Conservation (phyloP, 2,888 invertebrate species). For the Philereme vetulata region DNA sequence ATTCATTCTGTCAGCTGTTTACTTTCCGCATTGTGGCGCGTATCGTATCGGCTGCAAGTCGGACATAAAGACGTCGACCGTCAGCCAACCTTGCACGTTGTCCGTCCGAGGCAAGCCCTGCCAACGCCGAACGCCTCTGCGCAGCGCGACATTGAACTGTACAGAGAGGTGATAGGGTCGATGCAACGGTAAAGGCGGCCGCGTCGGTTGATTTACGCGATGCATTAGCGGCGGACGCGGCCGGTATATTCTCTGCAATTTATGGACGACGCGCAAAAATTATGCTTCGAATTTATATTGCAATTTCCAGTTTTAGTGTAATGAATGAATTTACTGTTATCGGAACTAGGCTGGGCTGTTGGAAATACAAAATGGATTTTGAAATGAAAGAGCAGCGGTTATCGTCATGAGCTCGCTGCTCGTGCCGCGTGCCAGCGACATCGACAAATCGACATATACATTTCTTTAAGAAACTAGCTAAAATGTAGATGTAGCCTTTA, state of each 20-base stretch:
- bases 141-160: conserved; percentile 5
- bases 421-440: no score
- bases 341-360: conserved; percentile 29
- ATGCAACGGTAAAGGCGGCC: conserved; percentile 4
- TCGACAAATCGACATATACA: no score
- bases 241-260: conserved; percentile 52
- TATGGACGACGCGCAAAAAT: conserved; percentile 58
- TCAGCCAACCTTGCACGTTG: conserved; percentile 26
- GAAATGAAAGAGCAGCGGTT: conserved; percentile 1
- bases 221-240: conserved; percentile 62
- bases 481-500: no score
- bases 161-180: not conserved
- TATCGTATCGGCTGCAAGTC: conserved; percentile 30
- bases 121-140: not conserved
- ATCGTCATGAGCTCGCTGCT: not conserved
- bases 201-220: conserved; percentile 61
- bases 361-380: conserved; percentile 13
- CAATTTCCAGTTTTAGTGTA: conserved; percentile 32
- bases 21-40: conserved; percentile 23
- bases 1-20: conserved; percentile 23
- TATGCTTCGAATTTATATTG: conserved; percentile 57
- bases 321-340: conserved; percentile 32
- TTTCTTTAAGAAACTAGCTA: no score
- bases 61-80: conserved; percentile 29
- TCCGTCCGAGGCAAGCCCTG: conserved; percentile 8